These are phyloP conservation scores for Spea hammondii DNA, from an alignment of 2,797 vertebrate species.

Conservation along the genomic window DNA sequence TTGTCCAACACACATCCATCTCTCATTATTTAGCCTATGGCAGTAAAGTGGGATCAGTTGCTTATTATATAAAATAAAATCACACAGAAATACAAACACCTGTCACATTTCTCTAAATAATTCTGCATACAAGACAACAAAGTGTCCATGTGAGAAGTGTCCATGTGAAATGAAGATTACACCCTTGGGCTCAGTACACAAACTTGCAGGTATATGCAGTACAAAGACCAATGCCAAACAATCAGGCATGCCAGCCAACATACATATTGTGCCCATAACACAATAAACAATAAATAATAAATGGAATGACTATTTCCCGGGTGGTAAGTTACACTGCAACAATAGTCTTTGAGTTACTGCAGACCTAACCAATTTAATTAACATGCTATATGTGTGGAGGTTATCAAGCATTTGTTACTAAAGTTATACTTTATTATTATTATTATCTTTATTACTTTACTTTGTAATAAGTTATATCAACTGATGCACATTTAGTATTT, in stretches of 20 bases:
- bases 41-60: too few species aligned
- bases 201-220: background rate
- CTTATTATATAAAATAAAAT: background rate
- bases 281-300: constrained; percentile 20
- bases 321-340: constrained; percentile 10
- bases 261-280: background rate
- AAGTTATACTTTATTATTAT: too few species aligned
- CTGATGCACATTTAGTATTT: too few species aligned
- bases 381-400: background rate
- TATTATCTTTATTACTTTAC: too few species aligned
- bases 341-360: constrained; percentile 11
- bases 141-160: background rate
- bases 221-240: background rate
- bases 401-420: background rate
- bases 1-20: too few species aligned
- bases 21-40: too few species aligned
- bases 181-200: background rate
- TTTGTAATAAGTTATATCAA: too few species aligned
- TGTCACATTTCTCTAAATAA: constrained; percentile 2
- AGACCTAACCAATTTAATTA: background rate
- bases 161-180: constrained; percentile 7
- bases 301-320: constrained; percentile 22
- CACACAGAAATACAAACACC: constrained; percentile 4
- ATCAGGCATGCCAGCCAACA: background rate
- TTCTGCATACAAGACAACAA: background rate